Percentiles rank a stretch among this genome's conserved stretches.
Conservation (phyloP, 2,797 vertebrate genomes). For the Ciconia nigra region DNA sequence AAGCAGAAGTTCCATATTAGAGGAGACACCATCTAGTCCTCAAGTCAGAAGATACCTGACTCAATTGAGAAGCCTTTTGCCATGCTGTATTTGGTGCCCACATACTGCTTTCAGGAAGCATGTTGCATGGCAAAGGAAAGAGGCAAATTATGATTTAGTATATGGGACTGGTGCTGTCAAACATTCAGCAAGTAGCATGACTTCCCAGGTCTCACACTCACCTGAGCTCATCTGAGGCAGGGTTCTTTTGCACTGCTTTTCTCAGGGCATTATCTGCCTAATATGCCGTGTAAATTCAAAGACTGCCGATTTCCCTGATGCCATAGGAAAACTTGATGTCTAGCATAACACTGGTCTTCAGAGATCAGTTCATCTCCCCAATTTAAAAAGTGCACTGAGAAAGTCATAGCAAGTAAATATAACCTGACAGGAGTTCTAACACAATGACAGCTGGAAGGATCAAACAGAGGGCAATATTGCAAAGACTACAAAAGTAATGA, state of each 20-base stretch:
- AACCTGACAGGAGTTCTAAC: not conserved
- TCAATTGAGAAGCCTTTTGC: not conserved
- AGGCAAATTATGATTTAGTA: not conserved
- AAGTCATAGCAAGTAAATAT: not conserved
- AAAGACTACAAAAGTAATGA: not conserved
- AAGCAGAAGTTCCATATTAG: not conserved
- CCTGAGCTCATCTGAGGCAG: not conserved
- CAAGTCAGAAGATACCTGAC: not conserved
- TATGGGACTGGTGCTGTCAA: not conserved
- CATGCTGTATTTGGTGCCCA: not conserved
- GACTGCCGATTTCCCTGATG: not conserved
- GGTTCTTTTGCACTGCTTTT: not conserved
- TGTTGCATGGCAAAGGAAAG: not conserved
- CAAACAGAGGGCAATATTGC: not conserved
- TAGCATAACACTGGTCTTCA: not conserved
- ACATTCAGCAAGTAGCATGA: not conserved
- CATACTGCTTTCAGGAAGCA: not conserved
- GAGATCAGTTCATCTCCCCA: not conserved
- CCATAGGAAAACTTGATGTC: not conserved
- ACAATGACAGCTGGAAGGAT: not conserved
- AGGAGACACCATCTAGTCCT: not conserved
- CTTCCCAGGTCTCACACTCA: not conserved
- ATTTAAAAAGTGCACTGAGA: not conserved
- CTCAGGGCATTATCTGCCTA: not conserved
- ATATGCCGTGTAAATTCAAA: not conserved